Evolutionary conservation across 2,113 vertebrate genomes (phyloP).

Genomic region (Zosterops lateralis): DNA sequence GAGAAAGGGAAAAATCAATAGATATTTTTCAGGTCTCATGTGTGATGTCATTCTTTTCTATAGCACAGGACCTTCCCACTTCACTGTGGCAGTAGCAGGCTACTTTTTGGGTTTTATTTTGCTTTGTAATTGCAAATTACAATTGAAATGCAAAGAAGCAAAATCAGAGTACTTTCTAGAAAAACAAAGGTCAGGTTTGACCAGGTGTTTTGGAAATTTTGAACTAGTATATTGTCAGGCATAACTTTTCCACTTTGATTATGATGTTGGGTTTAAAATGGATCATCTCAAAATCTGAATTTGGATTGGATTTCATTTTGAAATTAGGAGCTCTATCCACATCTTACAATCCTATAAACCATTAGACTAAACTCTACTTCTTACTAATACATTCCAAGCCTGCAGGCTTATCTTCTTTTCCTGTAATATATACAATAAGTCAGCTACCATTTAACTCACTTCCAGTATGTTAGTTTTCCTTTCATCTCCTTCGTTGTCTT

Average conservation of each 20-base stretch:
- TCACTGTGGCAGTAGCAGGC: background rate
- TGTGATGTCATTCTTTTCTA: background rate
- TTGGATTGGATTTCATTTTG: background rate
- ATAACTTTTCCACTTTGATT: background rate
- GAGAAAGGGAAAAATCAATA: background rate
- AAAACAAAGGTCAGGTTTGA: background rate
- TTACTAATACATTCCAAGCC: background rate
- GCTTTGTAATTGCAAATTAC: background rate
- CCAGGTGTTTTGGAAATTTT: background rate
- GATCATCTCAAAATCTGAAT: background rate
- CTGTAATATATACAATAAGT: background rate
- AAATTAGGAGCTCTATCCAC: background rate
- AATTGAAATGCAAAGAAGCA: background rate
- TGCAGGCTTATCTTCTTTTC: background rate
- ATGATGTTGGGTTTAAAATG: background rate
- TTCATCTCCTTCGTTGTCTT: background rate
- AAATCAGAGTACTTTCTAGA: background rate
- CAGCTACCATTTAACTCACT: background rate
- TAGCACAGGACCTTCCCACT: background rate
- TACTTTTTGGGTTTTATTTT: background rate
- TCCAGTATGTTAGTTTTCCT: background rate
- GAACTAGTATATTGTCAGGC: background rate
- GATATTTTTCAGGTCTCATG: conserved; percentile 22
- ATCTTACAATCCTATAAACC: background rate
- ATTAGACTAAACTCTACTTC: background rate